Percentiles rank a stretch among this genome's conserved stretches.
These are phyloP conservation scores for Pseudomyrmex concolor DNA, from an alignment of 1,140 invertebrate genomes.

Conservation along the genomic window DNA sequence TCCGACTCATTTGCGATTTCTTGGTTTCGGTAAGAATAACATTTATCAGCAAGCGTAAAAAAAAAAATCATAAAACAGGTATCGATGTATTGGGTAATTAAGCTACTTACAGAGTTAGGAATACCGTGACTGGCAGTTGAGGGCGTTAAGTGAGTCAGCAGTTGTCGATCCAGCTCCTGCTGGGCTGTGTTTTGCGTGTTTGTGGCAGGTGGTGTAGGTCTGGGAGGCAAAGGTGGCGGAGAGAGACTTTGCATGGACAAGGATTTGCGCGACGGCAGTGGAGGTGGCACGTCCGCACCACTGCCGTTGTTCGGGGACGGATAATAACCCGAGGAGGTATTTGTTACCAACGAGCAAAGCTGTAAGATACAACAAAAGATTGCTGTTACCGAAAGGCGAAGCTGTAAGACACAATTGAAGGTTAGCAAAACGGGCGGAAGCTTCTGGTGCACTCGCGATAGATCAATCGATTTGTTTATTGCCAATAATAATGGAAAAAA, in stretches of 20 bases:
- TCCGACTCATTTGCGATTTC: neutral
- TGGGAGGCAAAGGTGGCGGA: conserved; percentile 83
- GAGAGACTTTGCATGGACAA: conserved; percentile 84
- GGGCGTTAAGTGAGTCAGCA: conserved; percentile 86
- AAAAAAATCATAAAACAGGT: conserved; percentile 2
- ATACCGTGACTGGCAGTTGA: conserved; percentile 83
- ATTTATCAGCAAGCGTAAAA: conserved; percentile 10
- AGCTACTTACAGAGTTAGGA: conserved; percentile 85
- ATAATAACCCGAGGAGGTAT: conserved; percentile 82
- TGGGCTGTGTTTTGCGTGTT: conserved; percentile 83
- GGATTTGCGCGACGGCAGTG: conserved; percentile 87
- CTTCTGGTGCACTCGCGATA: conserved; percentile 60
- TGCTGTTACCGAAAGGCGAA: conserved; percentile 84
- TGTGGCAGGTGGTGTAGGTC: conserved; percentile 79
- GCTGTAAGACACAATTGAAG: conserved; percentile 85
- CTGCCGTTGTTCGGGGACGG: conserved; percentile 79
- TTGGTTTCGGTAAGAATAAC: neutral
- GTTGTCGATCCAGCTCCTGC: conserved; percentile 84
- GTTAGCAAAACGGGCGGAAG: conserved; percentile 71
- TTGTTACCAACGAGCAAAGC: conserved; percentile 85
- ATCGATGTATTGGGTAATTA: conserved; percentile 75
- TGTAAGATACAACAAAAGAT: conserved; percentile 85
- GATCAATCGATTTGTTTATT: neutral
- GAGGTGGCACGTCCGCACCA: conserved; percentile 85
- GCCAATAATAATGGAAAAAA: neutral